phyloP scores from a whole-genome alignment of 92 coral and sea anemone species.

The Zoanthus gigantus region DNA sequence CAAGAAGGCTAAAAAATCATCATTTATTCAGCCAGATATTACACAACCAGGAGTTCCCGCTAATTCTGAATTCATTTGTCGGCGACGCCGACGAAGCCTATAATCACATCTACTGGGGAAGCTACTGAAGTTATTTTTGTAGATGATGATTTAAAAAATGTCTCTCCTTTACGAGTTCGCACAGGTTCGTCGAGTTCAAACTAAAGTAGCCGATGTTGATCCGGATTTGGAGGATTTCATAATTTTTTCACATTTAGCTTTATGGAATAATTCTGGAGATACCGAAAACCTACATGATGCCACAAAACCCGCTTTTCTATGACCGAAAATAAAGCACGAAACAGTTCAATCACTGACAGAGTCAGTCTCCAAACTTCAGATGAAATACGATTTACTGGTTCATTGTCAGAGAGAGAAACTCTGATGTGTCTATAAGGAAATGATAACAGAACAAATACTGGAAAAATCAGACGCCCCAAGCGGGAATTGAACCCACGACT shows the following conservation, averaged over 20 bases:
- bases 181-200: constrained; percentile 21
- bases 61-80: constrained; percentile 17
- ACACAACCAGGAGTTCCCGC: not conserved
- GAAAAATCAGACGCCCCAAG: no score
- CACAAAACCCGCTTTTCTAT: constrained; percentile 8
- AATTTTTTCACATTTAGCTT: not conserved
- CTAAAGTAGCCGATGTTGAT: not conserved
- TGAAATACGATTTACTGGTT: not conserved
- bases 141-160: not conserved
- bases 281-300: not conserved
- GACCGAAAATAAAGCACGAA: not conserved
- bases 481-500: no score
- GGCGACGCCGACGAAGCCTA: constrained; percentile 10
- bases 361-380: constrained; percentile 5
- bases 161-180: constrained; percentile 23
- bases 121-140: not conserved
- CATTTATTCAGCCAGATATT: not conserved
- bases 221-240: constrained; percentile 18
- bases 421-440: no score
- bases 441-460: no score
- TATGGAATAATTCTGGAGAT: not conserved
- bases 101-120: not conserved
- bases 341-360: constrained; percentile 7
- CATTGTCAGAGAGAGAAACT: no score
- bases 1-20: constrained; percentile 5